A percentile compares a stretch with the other conserved stretches of the same genome.
Conservation (phyloP, 2,888 invertebrate species). For the Cerastoderma edule region DNA sequence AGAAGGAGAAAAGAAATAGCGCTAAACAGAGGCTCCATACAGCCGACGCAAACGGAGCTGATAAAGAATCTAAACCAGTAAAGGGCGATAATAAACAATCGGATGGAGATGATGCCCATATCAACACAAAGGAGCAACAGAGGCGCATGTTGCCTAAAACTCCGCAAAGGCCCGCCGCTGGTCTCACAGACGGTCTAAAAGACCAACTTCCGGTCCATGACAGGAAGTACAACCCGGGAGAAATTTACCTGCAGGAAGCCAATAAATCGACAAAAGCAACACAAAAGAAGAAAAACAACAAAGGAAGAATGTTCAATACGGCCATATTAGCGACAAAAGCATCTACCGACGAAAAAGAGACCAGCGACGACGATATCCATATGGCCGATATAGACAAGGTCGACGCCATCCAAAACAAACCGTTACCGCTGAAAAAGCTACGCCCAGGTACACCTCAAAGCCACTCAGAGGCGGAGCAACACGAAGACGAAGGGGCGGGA, state of each 20-base stretch:
- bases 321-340: conserved; percentile 26
- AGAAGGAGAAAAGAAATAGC: conserved; percentile 33
- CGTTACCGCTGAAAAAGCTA: conserved; percentile 12
- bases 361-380: not conserved
- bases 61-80: too few relatives aligned
- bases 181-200: not conserved
- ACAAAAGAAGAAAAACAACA: conserved; percentile 1
- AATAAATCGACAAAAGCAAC: not conserved
- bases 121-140: not conserved
- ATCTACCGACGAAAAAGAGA: not conserved
- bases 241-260: not conserved
- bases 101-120: not conserved
- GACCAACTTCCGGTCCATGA: not conserved
- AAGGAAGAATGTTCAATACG: conserved; percentile 27
- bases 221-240: conserved; percentile 2
- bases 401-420: not conserved
- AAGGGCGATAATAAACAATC: too few relatives aligned
- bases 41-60: not conserved
- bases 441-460: conserved; percentile 10
- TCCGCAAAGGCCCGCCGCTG: not conserved
- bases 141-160: conserved; percentile 18
- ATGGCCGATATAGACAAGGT: conserved; percentile 11
- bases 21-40: not conserved
- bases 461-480: not conserved
- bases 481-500: too few relatives aligned